Percentiles rank a stretch among this genome's conserved stretches.
Conservation (phyloP, 2,113 vertebrate genomes). For the Microcebus murinus region DNA sequence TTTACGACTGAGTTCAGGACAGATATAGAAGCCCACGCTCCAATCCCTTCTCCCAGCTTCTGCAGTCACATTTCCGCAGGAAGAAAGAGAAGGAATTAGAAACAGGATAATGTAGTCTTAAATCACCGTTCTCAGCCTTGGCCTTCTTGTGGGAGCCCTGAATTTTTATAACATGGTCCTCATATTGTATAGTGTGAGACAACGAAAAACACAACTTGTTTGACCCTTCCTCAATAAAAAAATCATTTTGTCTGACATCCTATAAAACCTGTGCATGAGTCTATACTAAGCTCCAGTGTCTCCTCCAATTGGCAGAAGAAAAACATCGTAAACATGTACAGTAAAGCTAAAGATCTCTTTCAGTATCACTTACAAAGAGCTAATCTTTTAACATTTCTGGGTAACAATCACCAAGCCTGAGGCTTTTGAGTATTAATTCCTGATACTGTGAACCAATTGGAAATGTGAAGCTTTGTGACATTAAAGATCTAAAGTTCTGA, state of each 20-base stretch:
- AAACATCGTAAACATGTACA: conserved; percentile 72
- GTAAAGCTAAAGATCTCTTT: conserved; percentile 66
- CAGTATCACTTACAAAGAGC: conserved; percentile 18
- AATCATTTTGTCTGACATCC: conserved; percentile 86
- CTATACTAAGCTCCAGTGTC: conserved; percentile 74
- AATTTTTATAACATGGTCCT: conserved; percentile 81
- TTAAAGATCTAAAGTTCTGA: not conserved
- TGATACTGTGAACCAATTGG: not conserved
- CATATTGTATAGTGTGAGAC: conserved; percentile 86
- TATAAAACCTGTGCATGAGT: conserved; percentile 81
- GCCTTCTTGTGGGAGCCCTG: conserved; percentile 77
- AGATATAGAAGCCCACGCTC: conserved; percentile 86
- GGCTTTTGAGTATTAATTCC: not conserved
- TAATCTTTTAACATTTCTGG: not conserved
- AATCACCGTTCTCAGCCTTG: conserved; percentile 87
- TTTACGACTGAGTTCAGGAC: conserved; percentile 91
- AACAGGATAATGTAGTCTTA: conserved; percentile 91
- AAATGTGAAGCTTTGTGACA: not conserved
- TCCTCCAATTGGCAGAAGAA: conserved; percentile 76
- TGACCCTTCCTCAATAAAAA: conserved; percentile 86
- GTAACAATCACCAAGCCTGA: not conserved
- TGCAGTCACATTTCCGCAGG: conserved; percentile 92
- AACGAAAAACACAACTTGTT: conserved; percentile 85
- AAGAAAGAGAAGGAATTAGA: conserved; percentile 92
- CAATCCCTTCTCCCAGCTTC: conserved; percentile 84